Evolutionary conservation across 2,113 vertebrate genomes (phyloP).

Genomic region (Bubalus kerabau): DNA sequence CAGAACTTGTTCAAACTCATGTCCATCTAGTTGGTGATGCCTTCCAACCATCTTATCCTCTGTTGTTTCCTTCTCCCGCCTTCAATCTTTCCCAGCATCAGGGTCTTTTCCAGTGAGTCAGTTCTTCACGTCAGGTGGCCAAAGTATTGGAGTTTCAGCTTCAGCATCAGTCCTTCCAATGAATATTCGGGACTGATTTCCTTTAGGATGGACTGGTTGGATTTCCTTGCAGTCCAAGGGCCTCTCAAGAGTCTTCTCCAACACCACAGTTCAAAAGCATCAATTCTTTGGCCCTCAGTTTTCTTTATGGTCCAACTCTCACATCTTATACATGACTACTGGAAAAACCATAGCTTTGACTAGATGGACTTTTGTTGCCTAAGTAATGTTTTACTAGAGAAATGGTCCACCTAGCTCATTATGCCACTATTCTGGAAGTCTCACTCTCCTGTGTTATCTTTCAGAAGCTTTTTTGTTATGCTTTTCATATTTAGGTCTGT

Average conservation of each 20-base stretch:
- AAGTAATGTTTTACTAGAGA: background rate
- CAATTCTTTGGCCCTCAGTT: background rate
- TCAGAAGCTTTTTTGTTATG: background rate
- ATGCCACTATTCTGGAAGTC: background rate
- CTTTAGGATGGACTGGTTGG: background rate
- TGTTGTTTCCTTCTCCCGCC: background rate
- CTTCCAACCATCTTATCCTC: background rate
- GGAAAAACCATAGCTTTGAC: background rate
- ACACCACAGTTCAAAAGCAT: background rate
- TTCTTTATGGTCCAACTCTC: background rate
- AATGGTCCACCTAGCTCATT: background rate
- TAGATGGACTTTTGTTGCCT: background rate
- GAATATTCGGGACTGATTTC: background rate
- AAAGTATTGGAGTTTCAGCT: background rate
- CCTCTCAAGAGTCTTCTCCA: background rate
- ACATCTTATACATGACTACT: background rate
- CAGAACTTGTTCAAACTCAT: background rate
- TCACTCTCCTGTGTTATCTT: background rate
- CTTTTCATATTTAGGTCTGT: background rate
- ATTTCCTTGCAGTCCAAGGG: background rate
- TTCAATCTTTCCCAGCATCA: background rate
- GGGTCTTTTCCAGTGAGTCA: background rate
- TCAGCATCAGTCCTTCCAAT: background rate
- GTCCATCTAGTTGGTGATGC: rapidly evolving
- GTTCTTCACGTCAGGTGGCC: background rate